A percentile compares a stretch with the other conserved stretches of the same genome.
Evolutionary conservation across 2,113 vertebrate species (phyloP).

Genomic region (Phylloscopus trochilus): DNA sequence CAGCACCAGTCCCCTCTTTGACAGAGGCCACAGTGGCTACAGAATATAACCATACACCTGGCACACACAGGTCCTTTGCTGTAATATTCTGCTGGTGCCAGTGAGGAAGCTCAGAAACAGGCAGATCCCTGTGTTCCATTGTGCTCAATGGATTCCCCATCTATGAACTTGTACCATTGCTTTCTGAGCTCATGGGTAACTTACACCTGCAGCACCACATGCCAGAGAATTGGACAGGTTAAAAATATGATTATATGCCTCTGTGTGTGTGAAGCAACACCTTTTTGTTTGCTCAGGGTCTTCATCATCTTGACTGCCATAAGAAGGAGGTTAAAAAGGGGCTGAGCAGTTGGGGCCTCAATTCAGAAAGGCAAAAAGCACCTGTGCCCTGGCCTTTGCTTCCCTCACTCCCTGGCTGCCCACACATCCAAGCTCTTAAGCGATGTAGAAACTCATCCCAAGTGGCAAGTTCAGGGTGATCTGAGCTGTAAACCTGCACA

Average conservation of each 20-base stretch:
- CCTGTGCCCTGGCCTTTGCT: neutral
- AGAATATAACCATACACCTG: neutral
- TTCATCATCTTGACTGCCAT: neutral
- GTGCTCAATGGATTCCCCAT: neutral
- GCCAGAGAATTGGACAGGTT: neutral
- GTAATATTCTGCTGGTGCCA: neutral
- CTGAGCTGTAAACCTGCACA: neutral
- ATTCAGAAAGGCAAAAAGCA: neutral
- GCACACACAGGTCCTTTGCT: neutral
- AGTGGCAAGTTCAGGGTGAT: neutral
- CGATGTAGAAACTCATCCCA: neutral
- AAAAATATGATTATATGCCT: neutral
- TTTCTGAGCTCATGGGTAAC: neutral
- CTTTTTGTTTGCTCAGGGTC: neutral
- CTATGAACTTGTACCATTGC: neutral
- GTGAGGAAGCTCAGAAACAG: neutral
- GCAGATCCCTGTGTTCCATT: neutral
- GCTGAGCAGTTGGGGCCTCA: neutral
- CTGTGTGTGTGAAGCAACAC: neutral
- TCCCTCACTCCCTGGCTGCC: neutral
- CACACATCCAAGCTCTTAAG: rapidly evolving
- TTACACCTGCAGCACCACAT: neutral
- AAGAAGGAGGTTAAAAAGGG: neutral
- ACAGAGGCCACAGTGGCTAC: neutral
- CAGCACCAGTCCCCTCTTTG: neutral